A percentile compares a stretch with the other conserved stretches of the same genome.
Evolutionary conservation across 1,140 invertebrate genomes (phyloP).

Genomic region (Panagrolaimus sp.): DNA sequence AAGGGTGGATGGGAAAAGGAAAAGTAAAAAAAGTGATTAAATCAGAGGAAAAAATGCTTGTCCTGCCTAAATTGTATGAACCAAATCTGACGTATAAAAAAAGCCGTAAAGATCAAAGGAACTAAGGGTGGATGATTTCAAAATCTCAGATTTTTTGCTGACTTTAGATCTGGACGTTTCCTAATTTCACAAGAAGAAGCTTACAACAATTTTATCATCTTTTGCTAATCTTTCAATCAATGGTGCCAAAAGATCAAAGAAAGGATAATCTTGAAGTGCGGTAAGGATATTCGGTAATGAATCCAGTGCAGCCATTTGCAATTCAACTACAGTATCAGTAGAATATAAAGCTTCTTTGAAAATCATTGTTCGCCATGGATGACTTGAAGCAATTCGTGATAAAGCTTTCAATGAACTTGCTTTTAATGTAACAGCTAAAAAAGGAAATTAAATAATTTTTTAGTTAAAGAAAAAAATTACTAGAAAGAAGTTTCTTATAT

Average conservation of each 20-base stretch:
- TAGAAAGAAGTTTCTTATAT: background rate
- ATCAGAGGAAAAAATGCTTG: background rate
- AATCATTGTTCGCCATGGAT: background rate
- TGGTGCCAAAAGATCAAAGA: background rate
- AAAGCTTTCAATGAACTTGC: background rate
- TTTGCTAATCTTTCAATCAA: background rate
- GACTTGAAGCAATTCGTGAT: background rate
- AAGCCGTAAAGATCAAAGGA: too few species aligned
- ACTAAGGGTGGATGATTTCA: too few species aligned
- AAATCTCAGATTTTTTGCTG: too few species aligned
- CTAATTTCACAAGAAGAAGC: too few species aligned
- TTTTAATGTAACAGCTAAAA: background rate
- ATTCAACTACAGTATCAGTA: background rate
- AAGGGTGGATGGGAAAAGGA: too few species aligned
- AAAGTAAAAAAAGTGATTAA: too few species aligned
- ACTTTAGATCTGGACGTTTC: too few species aligned
- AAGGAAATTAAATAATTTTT: background rate
- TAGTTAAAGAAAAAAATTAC: background rate
- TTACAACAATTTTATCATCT: background rate
- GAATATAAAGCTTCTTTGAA: background rate
- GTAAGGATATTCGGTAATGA: background rate
- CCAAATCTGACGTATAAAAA: too few species aligned
- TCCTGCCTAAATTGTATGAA: too few species aligned
- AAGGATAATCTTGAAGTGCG: background rate
- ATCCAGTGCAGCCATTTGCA: background rate